Base-by-base conservation (phyloP, 2,113 vertebrate genomes). In the Cariama cristata region DNA sequence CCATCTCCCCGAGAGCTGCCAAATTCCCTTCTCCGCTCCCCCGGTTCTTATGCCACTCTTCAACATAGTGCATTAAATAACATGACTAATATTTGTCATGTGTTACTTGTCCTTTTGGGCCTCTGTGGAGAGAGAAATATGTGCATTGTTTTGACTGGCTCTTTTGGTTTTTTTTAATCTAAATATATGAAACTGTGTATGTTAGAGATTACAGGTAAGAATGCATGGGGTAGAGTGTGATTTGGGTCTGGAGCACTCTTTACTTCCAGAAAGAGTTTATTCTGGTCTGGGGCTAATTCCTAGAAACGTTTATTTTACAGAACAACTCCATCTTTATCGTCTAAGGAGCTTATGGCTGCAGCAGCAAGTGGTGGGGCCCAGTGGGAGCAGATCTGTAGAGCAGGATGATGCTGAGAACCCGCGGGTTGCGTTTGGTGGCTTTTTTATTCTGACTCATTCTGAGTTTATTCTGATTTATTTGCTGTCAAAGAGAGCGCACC, bases 1-100 rank as follows among this genome's bases (percentile, higher is more conserved):
- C 89, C 93, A 68, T 89, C 64, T 96, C 91, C 35, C 74, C 27
- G 73, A 30, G 68, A 75, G 83, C 73, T 73, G 80, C 83, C 86
- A 91, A 74, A 96, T 93, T 92, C 91, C 77, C 60, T 63, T 75
- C 89, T 28, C 45, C 0, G 0, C 94, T 83, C 26, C 83, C 56
- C 60, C 0, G 6, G 55, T 11, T 59, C 90, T 82, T 49, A 4
- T 23, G 80, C 35, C 30, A 2, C 94, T 47, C 49, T 9, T 44
- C 76, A 55, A 50, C 55, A 9, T 0, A 1, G 22, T 27, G 64
- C 64, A 56, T 91, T 55, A 33, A 91, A 63, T 47, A 22, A 64
- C 27, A 7, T 33, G 60, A 40, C 40, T 79, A 88, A 52, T 75
- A 15, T 74, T 93, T 81, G 64, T 60, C 84, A 40, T 56, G 73